Evolutionary conservation across 2,888 invertebrate genomes (phyloP), one percentile per base, ranked within the genome.

Genomic region (Lordiphosa fenestrarum): DNA sequence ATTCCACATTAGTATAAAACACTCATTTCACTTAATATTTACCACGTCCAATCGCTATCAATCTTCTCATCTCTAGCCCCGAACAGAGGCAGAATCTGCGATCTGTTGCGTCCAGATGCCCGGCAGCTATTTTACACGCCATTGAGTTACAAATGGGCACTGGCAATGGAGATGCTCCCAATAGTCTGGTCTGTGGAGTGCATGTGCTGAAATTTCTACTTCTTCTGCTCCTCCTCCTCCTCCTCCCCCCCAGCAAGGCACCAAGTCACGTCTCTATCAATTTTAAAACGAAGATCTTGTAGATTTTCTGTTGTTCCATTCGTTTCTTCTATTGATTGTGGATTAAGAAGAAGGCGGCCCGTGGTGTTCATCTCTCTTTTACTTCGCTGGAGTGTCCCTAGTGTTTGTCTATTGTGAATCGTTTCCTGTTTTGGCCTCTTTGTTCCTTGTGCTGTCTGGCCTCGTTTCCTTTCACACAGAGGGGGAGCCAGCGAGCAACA

Each of bases 61-160:
- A 36, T 47, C 9, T 39, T 46, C 53, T 52, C 70, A 68, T 48
- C 65, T 58, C 69, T 60, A 44, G 15, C 25, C 30, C 25, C 13
- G 30, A 44, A 44, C 44, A 10, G 44, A 13, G 33, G 44, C 44
- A 30, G 44, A 44, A 44, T 44, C 33, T 51, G 49, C 49, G 44
- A 57, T 47, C 52, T 25, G 30, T 53, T 52, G 66, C 50, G 56
- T 36, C 47, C 64, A 57, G 19, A 61, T 81, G 63, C 63, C 69
- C 65, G 65, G 66, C 73, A 78, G 82, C 73, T 73, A 76, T 82
- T 82, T 75, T 75, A 78, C 76, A 82, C 82, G 68, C 78, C 82
- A 82, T 75, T 78, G 78, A 78, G 59, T 66, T 73, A 66, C 75
- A 81, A 80, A 78, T 74, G 69, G 66, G 54, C 41, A 63, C 10